Evolutionary conservation across 2,888 invertebrate genomes (phyloP).

Genomic region (Andrena minutula): DNA sequence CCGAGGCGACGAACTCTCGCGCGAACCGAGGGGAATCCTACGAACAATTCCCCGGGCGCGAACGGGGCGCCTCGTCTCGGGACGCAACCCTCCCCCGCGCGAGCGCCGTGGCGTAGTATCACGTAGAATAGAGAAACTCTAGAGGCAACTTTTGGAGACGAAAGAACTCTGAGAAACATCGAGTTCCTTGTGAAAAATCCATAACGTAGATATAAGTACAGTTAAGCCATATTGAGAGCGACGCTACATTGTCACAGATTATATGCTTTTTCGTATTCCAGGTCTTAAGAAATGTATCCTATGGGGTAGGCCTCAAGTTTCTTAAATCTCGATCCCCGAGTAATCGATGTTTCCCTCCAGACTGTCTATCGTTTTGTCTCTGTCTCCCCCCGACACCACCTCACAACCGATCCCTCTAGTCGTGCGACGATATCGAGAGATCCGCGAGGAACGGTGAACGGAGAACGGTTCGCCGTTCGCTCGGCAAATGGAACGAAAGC

Average conservation of each 20-base stretch:
- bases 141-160: conserved; percentile 28
- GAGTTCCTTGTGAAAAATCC: background rate
- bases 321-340: conserved; percentile 54
- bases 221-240: conserved; percentile 42
- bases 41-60: background rate
- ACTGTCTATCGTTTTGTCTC: conserved; percentile 16
- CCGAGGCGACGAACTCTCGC: conserved; percentile 12
- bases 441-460: conserved; percentile 32
- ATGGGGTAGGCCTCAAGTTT: conserved; percentile 79
- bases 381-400: background rate
- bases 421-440: conserved; percentile 16
- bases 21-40: background rate
- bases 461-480: conserved; percentile 11
- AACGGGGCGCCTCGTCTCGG: background rate
- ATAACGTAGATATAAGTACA: conserved; percentile 45
- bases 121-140: conserved; percentile 54
- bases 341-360: conserved; percentile 63
- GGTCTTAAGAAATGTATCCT: conserved; percentile 83
- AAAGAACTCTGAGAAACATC: conserved; percentile 14
- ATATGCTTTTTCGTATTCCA: conserved; percentile 82
- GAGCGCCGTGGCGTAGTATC: conserved; percentile 32
- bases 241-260: conserved; percentile 78
- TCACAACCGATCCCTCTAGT: conserved; percentile 12
- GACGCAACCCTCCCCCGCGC: background rate
- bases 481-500: conserved; percentile 1